Evolutionary conservation across 2,113 vertebrate species (phyloP), one percentile per base, ranked within the genome.

Genomic region (Nerophis ophidion): DNA sequence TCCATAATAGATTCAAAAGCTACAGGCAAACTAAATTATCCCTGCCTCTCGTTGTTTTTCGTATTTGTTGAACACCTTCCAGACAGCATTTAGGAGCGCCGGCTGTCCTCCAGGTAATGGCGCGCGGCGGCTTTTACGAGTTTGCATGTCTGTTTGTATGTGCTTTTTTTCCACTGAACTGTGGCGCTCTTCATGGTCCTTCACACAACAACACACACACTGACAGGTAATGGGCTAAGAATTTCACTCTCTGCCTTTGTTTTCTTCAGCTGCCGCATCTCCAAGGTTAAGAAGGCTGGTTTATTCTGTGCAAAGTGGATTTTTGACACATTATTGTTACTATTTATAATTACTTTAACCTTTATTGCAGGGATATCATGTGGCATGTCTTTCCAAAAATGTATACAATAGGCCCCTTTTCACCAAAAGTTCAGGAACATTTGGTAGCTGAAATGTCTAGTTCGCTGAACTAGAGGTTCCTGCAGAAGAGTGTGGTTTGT

Each of bases 1-100:
- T 72, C 83, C 59, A 72, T 73, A 72, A 84, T 72, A 74, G 72
- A 84, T 76, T 73, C 70, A 61, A 44, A 26, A 65, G 75, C 80
- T 75, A 44, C 71, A 60, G 65, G 79, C 68, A 64, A 66, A 65
- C 68, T 65, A 74, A 81, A 81, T 66, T 63, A 60, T 63, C 56
- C 70, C 65, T 51, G 66, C 76, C 60, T 74, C 71, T 70, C 48
- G 55, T 61, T 66, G 51, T 77, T 78, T 68, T 57, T 74, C 73
- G 71, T 63, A 74, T 80, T 72, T 76, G 66, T 15, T 56, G 55
- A 78, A 76, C 57, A 63, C 66, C 60, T 60, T 52, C 66, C 44
- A 71, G 66, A 76, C 64, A 35, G 46, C 12, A 4, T 61, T 70
- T 16, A 58, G 55, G 72, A 42, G 57, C 47, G 70, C 64, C 49